Conservation (phyloP, 2,113 vertebrate species). For the Marmota flaviventris region DNA sequence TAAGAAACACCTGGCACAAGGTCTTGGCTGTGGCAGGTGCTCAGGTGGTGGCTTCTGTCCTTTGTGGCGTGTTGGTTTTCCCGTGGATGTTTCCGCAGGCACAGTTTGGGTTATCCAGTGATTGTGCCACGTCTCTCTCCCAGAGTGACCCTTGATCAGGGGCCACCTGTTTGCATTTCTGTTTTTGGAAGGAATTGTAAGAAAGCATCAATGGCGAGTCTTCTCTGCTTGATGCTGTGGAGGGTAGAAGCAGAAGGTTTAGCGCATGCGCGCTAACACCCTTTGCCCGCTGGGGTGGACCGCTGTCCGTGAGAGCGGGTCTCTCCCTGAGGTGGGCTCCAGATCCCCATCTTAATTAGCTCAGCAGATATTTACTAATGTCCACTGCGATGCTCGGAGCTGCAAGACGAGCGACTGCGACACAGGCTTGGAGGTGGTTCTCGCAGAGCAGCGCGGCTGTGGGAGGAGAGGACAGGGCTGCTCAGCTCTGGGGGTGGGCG, state of each 20-base stretch:
- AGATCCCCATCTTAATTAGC: neutral
- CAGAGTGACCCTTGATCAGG: neutral
- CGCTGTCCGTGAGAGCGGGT: rapidly evolving
- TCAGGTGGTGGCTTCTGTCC: neutral
- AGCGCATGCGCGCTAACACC: neutral
- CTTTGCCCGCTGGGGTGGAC: neutral
- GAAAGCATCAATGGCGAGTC: neutral
- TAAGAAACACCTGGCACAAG: neutral
- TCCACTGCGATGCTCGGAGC: no score
- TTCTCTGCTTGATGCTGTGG: neutral
- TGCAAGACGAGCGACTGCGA: neutral
- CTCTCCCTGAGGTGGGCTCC: neutral
- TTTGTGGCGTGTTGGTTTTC: neutral
- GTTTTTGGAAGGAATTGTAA: neutral
- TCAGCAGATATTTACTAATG: neutral
- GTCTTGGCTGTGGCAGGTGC: neutral
- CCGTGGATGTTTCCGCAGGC: rapidly evolving
- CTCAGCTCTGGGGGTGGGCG: neutral
- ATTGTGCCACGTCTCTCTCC: neutral
- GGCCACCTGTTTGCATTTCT: neutral
- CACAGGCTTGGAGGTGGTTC: rapidly evolving
- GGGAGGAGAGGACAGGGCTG: rapidly evolving
- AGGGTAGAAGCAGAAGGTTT: neutral
- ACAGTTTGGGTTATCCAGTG: neutral
- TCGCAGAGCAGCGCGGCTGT: neutral